Conservation (phyloP, 2,113 vertebrate genomes). For the Ahaetulla prasina region DNA sequence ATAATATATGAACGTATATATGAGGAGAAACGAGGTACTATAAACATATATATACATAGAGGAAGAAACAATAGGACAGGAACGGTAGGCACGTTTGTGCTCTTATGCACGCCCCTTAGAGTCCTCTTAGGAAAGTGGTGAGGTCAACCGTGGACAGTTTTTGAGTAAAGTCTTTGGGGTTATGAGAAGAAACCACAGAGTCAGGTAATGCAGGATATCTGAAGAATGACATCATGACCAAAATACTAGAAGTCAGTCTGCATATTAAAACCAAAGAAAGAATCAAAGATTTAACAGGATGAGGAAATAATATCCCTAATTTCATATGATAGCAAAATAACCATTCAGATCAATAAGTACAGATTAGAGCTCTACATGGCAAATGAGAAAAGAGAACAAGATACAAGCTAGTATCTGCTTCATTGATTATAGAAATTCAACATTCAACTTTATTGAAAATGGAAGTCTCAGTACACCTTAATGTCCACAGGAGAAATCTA, state of each 20-base stretch:
- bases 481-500: not conserved
- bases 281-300: not conserved
- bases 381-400: not conserved
- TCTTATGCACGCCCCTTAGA: too few species aligned
- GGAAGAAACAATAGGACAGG: too few species aligned
- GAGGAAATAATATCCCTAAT: not conserved
- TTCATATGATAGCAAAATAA: not conserved
- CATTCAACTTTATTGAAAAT: not conserved
- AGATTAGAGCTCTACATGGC: not conserved
- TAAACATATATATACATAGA: too few species aligned
- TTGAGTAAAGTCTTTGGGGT: too few species aligned
- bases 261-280: not conserved
- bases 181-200: too few species aligned
- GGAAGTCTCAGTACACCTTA: not conserved
- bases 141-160: too few species aligned
- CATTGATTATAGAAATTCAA: not conserved
- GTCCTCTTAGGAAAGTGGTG: too few species aligned
- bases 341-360: not conserved
- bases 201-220: not conserved
- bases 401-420: not conserved
- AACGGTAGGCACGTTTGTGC: too few species aligned
- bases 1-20: too few species aligned
- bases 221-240: not conserved
- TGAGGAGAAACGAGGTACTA: too few species aligned
- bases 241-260: not conserved